phyloP scores from a whole-genome alignment of 2,888 invertebrate species.

The Epinotia nisella region DNA sequence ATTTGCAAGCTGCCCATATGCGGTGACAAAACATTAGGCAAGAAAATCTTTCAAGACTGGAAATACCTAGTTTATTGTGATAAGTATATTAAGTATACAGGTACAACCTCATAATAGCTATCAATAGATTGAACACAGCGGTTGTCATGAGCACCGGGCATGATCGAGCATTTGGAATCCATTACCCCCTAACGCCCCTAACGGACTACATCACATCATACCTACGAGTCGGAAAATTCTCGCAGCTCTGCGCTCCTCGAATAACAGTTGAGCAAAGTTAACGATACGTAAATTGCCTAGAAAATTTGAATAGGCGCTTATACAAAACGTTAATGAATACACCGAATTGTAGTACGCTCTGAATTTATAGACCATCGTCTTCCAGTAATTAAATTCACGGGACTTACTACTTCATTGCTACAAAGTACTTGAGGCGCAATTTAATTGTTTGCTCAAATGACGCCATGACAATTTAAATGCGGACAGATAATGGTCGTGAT shows the following conservation, averaged over 20 bases:
- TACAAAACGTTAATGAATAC: neutral
- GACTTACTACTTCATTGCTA: neutral
- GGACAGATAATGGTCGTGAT: neutral
- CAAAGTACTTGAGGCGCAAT: neutral
- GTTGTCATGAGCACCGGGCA: neutral
- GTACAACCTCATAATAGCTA: too few relatives aligned
- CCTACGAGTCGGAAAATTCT: neutral
- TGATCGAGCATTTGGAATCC: conserved; percentile 27
- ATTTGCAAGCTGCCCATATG: too few relatives aligned
- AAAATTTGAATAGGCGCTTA: conserved; percentile 27
- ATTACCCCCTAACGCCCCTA: conserved; percentile 8
- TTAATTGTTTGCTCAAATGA: neutral
- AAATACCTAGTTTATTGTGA: too few relatives aligned
- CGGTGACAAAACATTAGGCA: too few relatives aligned
- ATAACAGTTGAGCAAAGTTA: conserved; percentile 13
- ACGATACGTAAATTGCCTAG: neutral
- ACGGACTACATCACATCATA: neutral
- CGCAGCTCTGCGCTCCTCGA: neutral
- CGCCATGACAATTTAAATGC: conserved; percentile 1
- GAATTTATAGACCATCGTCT: conserved; percentile 1
- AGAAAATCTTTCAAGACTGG: too few relatives aligned
- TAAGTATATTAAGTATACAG: too few relatives aligned
- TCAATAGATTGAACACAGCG: neutral
- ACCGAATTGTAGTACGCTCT: neutral
- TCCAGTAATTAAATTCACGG: neutral